Evolutionary conservation across 2,113 vertebrate genomes (phyloP).

Genomic region (Pelusios castaneus): DNA sequence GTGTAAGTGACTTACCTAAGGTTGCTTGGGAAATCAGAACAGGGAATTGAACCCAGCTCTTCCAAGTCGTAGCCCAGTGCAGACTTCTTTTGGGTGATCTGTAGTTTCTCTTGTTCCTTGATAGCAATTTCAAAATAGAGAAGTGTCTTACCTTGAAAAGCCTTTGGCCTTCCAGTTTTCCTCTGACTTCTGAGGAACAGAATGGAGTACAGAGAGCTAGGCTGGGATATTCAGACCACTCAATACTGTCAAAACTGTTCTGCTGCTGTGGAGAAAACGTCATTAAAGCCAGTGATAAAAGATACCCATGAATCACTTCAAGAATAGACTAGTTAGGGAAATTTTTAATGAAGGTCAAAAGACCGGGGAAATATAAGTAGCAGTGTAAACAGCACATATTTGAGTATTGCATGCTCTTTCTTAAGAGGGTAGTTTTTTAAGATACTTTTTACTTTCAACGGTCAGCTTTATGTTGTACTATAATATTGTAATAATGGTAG

Average conservation of each 20-base stretch:
- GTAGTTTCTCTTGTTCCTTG: background rate
- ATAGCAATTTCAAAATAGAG: background rate
- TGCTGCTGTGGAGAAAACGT: background rate
- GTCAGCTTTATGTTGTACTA: background rate
- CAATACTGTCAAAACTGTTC: background rate
- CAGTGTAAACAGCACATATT: background rate
- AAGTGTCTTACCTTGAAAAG: background rate
- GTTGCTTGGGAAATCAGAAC: background rate
- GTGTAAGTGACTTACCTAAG: background rate
- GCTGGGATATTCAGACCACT: background rate
- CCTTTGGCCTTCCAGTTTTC: background rate
- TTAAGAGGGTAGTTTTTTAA: background rate
- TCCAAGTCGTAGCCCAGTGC: background rate
- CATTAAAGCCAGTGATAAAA: background rate
- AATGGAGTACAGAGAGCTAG: background rate
- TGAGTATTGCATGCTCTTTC: background rate
- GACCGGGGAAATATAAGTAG: conserved; percentile 34
- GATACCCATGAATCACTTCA: background rate
- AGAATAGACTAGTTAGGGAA: conserved; percentile 43
- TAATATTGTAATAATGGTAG: background rate
- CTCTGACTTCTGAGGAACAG: background rate
- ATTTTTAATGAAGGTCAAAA: conserved; percentile 62
- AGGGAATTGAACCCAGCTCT: background rate
- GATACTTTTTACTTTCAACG: conserved; percentile 13
- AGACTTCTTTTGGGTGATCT: background rate